phyloP scores from a whole-genome alignment of 2,888 invertebrate genomes.

The Heliconius cydno region DNA sequence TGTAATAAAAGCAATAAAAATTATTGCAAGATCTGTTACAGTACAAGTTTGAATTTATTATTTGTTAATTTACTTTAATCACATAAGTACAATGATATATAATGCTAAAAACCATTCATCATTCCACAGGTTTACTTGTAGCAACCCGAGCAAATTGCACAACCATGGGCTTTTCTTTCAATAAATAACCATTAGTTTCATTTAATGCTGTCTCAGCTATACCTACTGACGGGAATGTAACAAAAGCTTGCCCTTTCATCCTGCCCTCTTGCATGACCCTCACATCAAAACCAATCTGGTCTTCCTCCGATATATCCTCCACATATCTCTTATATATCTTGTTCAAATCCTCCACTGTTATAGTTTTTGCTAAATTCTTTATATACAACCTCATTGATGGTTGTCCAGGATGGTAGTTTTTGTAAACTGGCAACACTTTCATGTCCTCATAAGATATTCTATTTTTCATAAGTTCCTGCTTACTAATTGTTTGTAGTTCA shows the following conservation, averaged over 20 bases:
- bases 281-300: slow-evolving; percentile 84
- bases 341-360: slow-evolving; percentile 88
- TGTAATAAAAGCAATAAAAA: not conserved
- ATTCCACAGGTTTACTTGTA: slow-evolving; percentile 71
- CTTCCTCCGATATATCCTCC: slow-evolving; percentile 66
- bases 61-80: too few species aligned
- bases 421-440: slow-evolving; percentile 89
- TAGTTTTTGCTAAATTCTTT: slow-evolving; percentile 94
- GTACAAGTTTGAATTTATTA: not conserved
- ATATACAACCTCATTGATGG: slow-evolving; percentile 94
- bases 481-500: slow-evolving; percentile 80
- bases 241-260: slow-evolving; percentile 98
- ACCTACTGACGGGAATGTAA: slow-evolving; percentile 89
- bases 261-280: slow-evolving; percentile 96
- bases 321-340: slow-evolving; percentile 89
- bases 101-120: slow-evolving; percentile 41
- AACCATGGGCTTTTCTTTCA: slow-evolving; percentile 95
- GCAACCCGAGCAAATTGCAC: slow-evolving; percentile 89
- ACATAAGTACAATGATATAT: not conserved
- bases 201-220: slow-evolving; percentile 89
- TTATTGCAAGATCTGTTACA: not conserved
- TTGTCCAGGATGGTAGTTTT: slow-evolving; percentile 92
- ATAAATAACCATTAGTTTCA: slow-evolving; percentile 93
- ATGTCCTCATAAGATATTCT: slow-evolving; percentile 88
- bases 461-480: slow-evolving; percentile 86